Conservation (phyloP, 2,888 invertebrate genomes). For the Parnassius apollo region DNA sequence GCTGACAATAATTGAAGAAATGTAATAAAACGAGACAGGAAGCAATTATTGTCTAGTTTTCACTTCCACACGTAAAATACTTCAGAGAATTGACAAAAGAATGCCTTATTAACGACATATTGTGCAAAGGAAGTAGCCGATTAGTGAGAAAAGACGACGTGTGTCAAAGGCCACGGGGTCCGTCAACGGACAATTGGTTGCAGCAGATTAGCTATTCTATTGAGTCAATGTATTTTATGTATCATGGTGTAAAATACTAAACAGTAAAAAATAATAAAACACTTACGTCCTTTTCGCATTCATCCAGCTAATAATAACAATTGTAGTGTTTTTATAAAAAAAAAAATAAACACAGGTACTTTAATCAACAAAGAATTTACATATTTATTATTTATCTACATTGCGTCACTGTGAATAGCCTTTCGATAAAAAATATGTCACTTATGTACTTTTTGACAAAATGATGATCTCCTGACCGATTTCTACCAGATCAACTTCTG, state of each 20-base stretch:
- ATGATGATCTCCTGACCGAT: too few relatives aligned
- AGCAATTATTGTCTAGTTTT: not conserved
- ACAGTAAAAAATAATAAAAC: too few relatives aligned
- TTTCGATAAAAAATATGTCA: too few relatives aligned
- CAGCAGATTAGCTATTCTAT: constrained; percentile 28
- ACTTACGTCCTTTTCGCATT: not conserved
- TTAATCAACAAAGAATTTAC: too few relatives aligned
- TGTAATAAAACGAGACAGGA: not conserved
- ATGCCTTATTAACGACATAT: constrained; percentile 32
- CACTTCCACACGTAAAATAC: not conserved
- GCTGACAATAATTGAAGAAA: too few relatives aligned
- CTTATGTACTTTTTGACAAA: too few relatives aligned
- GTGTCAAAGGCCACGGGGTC: constrained; percentile 52
- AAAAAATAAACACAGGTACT: too few relatives aligned
- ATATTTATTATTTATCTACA: too few relatives aligned
- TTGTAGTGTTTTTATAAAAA: not conserved
- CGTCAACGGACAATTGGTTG: constrained; percentile 34
- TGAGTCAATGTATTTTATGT: constrained; percentile 2
- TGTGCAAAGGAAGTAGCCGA: constrained; percentile 54
- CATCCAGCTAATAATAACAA: not conserved
- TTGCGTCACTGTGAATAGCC: too few relatives aligned
- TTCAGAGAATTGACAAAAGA: constrained; percentile 19
- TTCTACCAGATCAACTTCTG: too few relatives aligned
- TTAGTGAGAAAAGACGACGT: constrained; percentile 45
- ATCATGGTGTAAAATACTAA: too few relatives aligned